A percentile compares a stretch with the other conserved stretches of the same genome.
Evolutionary conservation across 2,113 vertebrate genomes (phyloP).

Genomic region (Bothrops jararaca): DNA sequence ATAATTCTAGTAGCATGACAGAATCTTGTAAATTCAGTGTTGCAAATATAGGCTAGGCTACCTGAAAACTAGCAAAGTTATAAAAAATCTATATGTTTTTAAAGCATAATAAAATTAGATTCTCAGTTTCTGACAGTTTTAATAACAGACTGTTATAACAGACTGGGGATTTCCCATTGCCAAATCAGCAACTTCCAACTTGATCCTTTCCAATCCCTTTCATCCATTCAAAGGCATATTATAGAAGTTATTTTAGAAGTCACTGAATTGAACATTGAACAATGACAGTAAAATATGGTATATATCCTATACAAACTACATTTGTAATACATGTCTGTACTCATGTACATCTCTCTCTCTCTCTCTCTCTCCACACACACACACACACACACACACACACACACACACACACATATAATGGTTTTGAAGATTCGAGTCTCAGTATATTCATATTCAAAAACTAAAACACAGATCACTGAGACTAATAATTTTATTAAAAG

Average conservation of each 20-base stretch:
- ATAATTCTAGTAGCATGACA: background rate
- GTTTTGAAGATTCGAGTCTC: too few species aligned
- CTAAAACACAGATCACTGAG: too few species aligned
- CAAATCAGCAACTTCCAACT: background rate
- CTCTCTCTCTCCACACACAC: too few species aligned
- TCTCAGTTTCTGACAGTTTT: background rate
- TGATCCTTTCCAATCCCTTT: background rate
- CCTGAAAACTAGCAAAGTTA: background rate
- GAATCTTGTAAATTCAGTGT: background rate
- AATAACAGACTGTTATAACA: background rate
- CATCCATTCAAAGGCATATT: background rate
- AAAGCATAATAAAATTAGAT: rapidly evolving
- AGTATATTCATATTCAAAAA: too few species aligned
- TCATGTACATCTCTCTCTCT: too few species aligned
- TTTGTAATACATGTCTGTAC: background rate
- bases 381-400: too few species aligned
- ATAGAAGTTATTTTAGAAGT: background rate
- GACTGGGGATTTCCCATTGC: background rate
- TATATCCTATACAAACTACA: background rate
- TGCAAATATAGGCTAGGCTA: background rate
- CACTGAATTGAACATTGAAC: background rate
- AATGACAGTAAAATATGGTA: background rate
- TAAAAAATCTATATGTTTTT: conserved; percentile 10
- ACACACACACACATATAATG: too few species aligned
- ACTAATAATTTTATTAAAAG: too few species aligned